Conservation (phyloP, 2,888 invertebrate genomes). For the Tetragnatha montana region DNA sequence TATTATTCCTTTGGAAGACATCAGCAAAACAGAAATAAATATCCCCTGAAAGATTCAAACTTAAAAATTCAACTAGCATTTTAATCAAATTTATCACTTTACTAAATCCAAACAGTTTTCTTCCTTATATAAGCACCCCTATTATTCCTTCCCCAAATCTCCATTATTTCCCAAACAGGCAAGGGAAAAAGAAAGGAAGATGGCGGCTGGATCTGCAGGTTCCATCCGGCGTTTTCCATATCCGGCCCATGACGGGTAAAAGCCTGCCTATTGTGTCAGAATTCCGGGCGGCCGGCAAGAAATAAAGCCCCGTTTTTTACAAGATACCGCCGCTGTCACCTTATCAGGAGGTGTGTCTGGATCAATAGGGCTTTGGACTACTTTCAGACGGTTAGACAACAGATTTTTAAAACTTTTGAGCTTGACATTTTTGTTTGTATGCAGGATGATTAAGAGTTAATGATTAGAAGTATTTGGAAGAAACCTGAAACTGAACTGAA, state of each 20-base stretch:
- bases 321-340: slow-evolving; percentile 5
- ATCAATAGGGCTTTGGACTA: neutral
- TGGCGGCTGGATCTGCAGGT: neutral
- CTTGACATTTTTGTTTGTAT: too few relatives aligned
- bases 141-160: neutral
- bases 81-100: too few relatives aligned
- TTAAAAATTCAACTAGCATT: too few relatives aligned
- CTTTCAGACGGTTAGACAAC: neutral
- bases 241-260: slow-evolving; percentile 27
- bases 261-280: slow-evolving; percentile 17
- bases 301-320: slow-evolving; percentile 31
- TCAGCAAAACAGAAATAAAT: too few relatives aligned
- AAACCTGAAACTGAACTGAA: too few relatives aligned
- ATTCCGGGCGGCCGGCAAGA: neutral
- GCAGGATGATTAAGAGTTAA: too few relatives aligned
- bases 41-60: too few relatives aligned
- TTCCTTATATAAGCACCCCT: neutral
- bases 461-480: too few relatives aligned
- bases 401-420: neutral
- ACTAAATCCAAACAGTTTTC: neutral
- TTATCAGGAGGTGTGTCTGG: slow-evolving; percentile 19
- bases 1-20: too few relatives aligned
- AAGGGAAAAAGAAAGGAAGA: neutral
- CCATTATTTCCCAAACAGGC: neutral
- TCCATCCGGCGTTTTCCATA: slow-evolving; percentile 42